Conservation (phyloP, 2,888 invertebrate genomes). For the Hemistola chrysoprasaria region DNA sequence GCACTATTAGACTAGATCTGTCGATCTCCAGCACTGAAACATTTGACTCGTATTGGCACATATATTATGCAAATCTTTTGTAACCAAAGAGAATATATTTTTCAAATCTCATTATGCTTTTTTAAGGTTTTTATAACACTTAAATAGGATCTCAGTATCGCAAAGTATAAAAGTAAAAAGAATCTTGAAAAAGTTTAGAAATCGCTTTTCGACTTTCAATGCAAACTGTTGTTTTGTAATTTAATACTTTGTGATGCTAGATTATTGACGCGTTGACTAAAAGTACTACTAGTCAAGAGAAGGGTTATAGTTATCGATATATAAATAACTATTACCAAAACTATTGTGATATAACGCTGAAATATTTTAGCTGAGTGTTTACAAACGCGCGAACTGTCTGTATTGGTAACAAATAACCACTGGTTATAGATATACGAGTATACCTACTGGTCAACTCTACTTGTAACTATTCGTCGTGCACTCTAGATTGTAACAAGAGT, state of each 20-base stretch:
- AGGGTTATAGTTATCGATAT: too few relatives aligned
- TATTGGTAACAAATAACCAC: slow-evolving; percentile 57
- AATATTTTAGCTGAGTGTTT: slow-evolving; percentile 62
- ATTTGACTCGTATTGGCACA: slow-evolving; percentile 27
- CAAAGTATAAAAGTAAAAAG: background rate
- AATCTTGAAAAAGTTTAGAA: too few relatives aligned
- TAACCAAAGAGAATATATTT: slow-evolving; percentile 23
- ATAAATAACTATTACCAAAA: slow-evolving; percentile 37
- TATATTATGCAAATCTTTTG: slow-evolving; percentile 15
- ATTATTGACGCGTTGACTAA: too few relatives aligned
- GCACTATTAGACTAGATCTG: slow-evolving; percentile 21
- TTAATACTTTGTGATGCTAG: slow-evolving; percentile 4
- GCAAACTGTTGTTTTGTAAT: too few relatives aligned
- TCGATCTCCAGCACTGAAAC: slow-evolving; percentile 24
- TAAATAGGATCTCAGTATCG: slow-evolving; percentile 3
- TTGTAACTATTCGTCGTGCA: too few relatives aligned
- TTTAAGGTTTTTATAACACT: slow-evolving; percentile 2
- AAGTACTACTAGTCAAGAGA: slow-evolving; percentile 3
- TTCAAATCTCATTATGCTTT: slow-evolving; percentile 21
- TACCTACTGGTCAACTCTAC: too few relatives aligned
- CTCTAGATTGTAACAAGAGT: background rate
- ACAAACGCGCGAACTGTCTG: slow-evolving; percentile 59
- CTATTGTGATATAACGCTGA: slow-evolving; percentile 70
- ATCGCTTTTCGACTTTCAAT: too few relatives aligned
- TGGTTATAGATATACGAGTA: too few relatives aligned